Conservation (phyloP, 2,113 vertebrate genomes). For the Craseonycteris thonglongyai region DNA sequence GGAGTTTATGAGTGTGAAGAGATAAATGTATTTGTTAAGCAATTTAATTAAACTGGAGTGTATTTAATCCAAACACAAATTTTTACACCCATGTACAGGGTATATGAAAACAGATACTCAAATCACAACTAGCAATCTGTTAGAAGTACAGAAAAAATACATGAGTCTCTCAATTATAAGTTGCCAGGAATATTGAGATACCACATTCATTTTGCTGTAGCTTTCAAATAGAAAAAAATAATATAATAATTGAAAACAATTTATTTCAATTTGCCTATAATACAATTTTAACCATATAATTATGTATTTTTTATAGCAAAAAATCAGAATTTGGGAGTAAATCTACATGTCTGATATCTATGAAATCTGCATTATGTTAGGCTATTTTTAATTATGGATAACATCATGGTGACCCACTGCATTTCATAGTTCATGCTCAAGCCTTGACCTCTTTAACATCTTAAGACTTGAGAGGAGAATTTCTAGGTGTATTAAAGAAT, state of each 20-base stretch:
- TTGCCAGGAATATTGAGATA: background rate
- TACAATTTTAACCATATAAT: background rate
- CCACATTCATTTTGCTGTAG: background rate
- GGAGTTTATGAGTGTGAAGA: background rate
- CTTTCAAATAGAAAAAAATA: background rate
- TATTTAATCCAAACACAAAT: background rate
- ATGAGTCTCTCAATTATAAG: background rate
- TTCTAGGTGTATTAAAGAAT: background rate
- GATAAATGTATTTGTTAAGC: background rate
- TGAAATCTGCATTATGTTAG: background rate
- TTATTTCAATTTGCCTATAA: constrained; percentile 22
- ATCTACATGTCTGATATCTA: background rate
- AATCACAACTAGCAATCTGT: background rate
- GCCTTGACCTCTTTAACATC: background rate
- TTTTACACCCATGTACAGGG: background rate
- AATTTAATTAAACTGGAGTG: background rate
- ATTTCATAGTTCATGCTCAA: background rate
- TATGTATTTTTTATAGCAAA: constrained; percentile 7
- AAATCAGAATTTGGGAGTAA: background rate
- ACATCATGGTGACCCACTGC: background rate
- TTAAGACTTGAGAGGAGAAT: background rate
- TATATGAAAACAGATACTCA: background rate
- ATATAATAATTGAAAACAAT: background rate
- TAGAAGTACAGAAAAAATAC: background rate
- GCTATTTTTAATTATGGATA: background rate